These are phyloP conservation scores for Syndactyla subalaris DNA, from an alignment of 2,797 vertebrate species.

Conservation along the genomic window DNA sequence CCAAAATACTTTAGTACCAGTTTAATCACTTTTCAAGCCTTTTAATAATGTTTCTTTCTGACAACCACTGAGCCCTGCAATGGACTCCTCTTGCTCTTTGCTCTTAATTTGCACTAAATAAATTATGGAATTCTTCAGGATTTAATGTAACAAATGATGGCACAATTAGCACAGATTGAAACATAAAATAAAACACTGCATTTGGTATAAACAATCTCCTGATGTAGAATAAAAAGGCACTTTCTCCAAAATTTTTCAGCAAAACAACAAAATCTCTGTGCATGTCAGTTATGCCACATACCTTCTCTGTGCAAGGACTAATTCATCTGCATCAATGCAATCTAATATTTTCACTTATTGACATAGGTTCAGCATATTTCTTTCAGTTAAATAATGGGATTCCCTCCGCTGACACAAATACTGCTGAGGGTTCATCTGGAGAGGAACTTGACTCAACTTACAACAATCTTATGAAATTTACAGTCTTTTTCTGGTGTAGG, in stretches of 20 bases:
- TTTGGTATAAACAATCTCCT: neutral
- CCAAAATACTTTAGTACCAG: neutral
- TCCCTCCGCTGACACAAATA: neutral
- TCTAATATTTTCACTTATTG: neutral
- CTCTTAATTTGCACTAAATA: neutral
- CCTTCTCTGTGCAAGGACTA: neutral
- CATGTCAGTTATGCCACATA: fast-evolving
- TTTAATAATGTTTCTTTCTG: neutral
- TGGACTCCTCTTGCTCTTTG: neutral
- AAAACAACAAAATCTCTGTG: neutral
- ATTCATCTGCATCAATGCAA: neutral
- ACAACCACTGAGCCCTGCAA: neutral
- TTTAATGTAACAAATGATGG: neutral
- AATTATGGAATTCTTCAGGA: neutral
- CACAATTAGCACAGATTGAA: neutral
- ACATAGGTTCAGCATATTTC: neutral
- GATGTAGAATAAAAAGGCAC: neutral
- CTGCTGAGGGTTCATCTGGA: neutral
- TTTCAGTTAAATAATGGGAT: neutral
- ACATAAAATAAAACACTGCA: neutral
- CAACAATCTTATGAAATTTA: neutral
- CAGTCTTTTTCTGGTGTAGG: neutral
- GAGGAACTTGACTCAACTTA: neutral
- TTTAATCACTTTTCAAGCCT: neutral
- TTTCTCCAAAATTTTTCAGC: neutral